Percentiles rank a stretch among this genome's conserved stretches.
Conservation (phyloP, 2,888 invertebrate species). For the Sthenelais limicola region DNA sequence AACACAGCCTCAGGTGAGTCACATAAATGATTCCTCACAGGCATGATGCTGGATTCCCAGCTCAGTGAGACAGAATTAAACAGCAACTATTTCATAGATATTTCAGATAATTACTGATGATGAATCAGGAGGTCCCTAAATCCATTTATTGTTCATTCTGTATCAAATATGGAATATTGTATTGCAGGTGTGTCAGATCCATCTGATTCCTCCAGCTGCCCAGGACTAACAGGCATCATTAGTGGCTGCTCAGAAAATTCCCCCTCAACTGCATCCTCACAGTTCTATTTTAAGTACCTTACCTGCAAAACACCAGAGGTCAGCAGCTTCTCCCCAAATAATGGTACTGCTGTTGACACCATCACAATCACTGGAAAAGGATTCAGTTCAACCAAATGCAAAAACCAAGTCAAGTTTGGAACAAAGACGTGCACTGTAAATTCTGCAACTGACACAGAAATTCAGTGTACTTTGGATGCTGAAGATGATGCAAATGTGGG, state of each 20-base stretch:
- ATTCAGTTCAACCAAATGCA: slow-evolving; percentile 54
- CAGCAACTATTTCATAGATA: no score
- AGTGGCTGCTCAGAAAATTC: slow-evolving; percentile 25
- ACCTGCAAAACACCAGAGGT: slow-evolving; percentile 26
- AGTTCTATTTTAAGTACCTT: slow-evolving; percentile 15
- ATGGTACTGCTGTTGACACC: slow-evolving; percentile 52
- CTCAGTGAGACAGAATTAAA: no score
- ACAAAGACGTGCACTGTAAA: slow-evolving; percentile 51
- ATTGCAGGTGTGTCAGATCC: slow-evolving; percentile 26
- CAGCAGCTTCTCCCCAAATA: not conserved
- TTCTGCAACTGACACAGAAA: slow-evolving; percentile 52
- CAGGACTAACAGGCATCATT: slow-evolving; percentile 11
- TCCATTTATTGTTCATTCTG: no score
- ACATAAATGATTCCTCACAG: no score
- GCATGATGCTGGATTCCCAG: no score
- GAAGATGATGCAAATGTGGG: slow-evolving; percentile 7
- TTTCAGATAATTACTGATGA: no score
- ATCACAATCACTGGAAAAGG: slow-evolving; percentile 63
- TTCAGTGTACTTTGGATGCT: slow-evolving; percentile 52
- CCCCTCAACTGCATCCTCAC: not conserved
- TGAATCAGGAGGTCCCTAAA: no score
- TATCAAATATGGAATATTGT: no score
- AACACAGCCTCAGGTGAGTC: slow-evolving; percentile 2
- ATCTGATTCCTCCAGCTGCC: not conserved
- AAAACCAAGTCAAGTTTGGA: slow-evolving; percentile 50